phyloP scores from a whole-genome alignment of 1,140 invertebrate species.

The Lethrus apterus region DNA sequence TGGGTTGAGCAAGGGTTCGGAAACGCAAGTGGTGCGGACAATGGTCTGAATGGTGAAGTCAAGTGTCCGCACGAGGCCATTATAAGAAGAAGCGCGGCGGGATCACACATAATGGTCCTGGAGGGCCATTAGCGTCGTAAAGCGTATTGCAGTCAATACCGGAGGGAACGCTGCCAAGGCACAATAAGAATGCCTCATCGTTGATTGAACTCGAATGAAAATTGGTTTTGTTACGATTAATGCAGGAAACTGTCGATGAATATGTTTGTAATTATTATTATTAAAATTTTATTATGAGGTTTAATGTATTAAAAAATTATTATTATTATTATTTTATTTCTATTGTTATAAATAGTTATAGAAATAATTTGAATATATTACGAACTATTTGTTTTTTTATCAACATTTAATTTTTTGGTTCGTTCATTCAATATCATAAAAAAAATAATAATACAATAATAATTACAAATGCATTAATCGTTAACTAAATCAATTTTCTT shows the following conservation, averaged over 20 bases:
- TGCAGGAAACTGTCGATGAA: background rate
- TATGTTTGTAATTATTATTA: no score
- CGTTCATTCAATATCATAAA: no score
- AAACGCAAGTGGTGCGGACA: slow-evolving; percentile 21
- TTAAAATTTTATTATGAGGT: no score
- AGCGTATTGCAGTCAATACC: slow-evolving; percentile 17
- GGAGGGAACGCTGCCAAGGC: slow-evolving; percentile 6
- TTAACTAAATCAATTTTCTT: no score
- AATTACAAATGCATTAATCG: no score
- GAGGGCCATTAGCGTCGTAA: slow-evolving; percentile 22
- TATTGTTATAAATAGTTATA: no score
- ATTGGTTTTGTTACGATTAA: slow-evolving; percentile 26
- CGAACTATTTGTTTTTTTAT: no score
- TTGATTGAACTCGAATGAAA: slow-evolving; percentile 24
- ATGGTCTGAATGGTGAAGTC: slow-evolving; percentile 24
- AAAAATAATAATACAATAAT: no score
- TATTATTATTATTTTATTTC: no score
- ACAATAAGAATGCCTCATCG: slow-evolving; percentile 20
- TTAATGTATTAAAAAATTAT: no score
- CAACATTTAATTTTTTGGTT: no score
- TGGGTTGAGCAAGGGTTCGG: background rate
- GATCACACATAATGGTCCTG: slow-evolving; percentile 26
- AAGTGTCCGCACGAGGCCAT: slow-evolving; percentile 28
- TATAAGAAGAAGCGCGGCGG: slow-evolving; percentile 18
- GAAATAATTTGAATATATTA: no score